Conservation (phyloP, 1,140 invertebrate genomes). For the Oryctes rhinoceros region DNA sequence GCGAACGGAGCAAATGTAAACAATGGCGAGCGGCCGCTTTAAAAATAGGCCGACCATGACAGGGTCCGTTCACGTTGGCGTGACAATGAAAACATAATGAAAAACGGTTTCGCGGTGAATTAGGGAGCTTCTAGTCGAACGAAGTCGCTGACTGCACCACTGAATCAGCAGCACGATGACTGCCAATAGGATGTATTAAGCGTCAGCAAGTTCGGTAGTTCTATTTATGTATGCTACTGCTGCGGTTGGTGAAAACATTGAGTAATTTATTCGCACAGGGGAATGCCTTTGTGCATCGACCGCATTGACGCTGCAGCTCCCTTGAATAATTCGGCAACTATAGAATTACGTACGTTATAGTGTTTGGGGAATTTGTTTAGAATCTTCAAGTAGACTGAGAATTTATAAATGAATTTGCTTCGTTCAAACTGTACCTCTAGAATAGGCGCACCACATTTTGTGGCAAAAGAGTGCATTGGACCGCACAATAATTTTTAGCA, state of each 20-base stretch:
- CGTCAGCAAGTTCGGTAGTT: not conserved
- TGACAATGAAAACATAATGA: constrained; percentile 31
- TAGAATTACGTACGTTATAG: no score
- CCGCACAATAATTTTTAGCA: no score
- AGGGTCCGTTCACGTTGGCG: constrained; percentile 29
- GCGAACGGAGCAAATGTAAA: constrained; percentile 13
- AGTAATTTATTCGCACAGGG: not conserved
- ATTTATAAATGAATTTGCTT: no score
- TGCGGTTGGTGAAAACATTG: not conserved
- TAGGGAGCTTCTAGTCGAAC: not conserved
- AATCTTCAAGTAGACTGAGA: no score
- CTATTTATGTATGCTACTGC: not conserved
- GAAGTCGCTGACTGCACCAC: not conserved
- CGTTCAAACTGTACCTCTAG: no score
- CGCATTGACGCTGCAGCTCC: no score
- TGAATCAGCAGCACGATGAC: constrained; percentile 5
- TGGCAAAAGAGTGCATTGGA: no score
- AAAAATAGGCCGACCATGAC: constrained; percentile 25
- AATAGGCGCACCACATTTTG: no score
- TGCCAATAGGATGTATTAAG: not conserved
- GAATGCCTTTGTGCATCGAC: no score
- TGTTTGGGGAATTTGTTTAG: no score
- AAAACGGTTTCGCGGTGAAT: constrained; percentile 12
- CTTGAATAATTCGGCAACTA: no score
- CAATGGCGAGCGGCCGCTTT: not conserved